phyloP scores from a whole-genome alignment of 2,797 vertebrate species.

The Mormyrops boulengeri region DNA sequence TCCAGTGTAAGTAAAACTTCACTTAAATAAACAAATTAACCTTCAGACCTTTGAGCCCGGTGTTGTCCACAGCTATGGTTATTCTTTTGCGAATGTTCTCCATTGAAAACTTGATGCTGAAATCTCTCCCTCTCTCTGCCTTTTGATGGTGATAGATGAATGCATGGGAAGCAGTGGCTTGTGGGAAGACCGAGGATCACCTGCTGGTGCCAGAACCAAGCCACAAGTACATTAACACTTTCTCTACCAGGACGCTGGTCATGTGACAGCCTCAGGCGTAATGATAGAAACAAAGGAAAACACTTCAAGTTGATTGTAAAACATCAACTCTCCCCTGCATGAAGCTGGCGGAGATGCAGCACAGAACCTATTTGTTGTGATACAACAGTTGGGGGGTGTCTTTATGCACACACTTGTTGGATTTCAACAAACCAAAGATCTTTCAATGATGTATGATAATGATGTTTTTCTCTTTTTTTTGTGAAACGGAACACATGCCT shows the following conservation, averaged over 20 bases:
- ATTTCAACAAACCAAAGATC: conserved; percentile 85
- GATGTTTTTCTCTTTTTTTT: conserved; percentile 45
- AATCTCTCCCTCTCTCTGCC: conserved; percentile 13
- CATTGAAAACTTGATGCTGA: not conserved
- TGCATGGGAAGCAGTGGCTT: conserved; percentile 81
- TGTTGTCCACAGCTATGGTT: not conserved
- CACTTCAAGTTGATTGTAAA: conserved; percentile 62
- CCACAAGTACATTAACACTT: conserved; percentile 84
- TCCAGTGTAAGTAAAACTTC: not conserved
- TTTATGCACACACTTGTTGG: conserved; percentile 75
- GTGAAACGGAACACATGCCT: conserved; percentile 59
- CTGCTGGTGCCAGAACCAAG: conserved; percentile 71
- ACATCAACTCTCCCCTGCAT: conserved; percentile 59
- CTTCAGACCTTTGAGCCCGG: not conserved
- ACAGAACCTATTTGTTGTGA: conserved; percentile 81
- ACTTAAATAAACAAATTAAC: not conserved
- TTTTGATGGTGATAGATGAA: conserved; percentile 62
- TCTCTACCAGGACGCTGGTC: conserved; percentile 85
- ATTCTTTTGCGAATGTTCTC: not conserved
- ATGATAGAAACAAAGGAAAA: conserved; percentile 66
- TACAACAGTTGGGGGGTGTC: conserved; percentile 93
- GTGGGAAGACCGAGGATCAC: conserved; percentile 85
- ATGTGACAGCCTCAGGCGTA: conserved; percentile 70
- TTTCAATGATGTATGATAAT: conserved; percentile 58
- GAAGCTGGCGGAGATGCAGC: conserved; percentile 59